phyloP scores from a whole-genome alignment of 2,113 vertebrate species.

The Hemicordylus capensis region DNA sequence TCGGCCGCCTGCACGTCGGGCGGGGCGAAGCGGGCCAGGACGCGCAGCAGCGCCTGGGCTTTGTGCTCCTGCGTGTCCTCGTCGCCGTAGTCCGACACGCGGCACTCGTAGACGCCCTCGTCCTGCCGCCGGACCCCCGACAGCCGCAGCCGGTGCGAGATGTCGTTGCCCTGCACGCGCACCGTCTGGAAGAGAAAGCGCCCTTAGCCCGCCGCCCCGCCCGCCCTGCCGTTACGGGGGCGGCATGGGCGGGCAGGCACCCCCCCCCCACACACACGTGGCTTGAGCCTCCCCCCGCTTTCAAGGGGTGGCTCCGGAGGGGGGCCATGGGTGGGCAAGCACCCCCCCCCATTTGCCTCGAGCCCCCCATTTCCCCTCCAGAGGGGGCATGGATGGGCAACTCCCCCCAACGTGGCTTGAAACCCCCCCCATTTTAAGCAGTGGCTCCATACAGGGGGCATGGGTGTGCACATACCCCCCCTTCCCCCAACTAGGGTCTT shows the following conservation, averaged over 20 bases:
- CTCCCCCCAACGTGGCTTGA: too few species aligned
- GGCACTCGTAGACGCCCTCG: conserved; percentile 92
- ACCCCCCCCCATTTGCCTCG: too few species aligned
- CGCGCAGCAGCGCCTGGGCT: conserved; percentile 85
- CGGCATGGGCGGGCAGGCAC: background rate
- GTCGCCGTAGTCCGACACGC: conserved; percentile 90
- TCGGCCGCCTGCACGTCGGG: conserved; percentile 90
- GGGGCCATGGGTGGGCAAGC: too few species aligned
- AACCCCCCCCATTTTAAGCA: too few species aligned
- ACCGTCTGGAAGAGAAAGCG: conserved; percentile 81
- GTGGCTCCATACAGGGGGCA: too few species aligned
- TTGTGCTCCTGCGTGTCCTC: conserved; percentile 89
- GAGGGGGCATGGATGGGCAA: too few species aligned
- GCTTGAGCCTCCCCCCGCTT: background rate
- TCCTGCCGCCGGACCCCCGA: conserved; percentile 88
- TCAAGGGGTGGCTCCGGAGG: too few species aligned
- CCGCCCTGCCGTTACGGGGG: too few species aligned
- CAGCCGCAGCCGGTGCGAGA: conserved; percentile 91
- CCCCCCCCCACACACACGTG: background rate
- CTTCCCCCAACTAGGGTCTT: too few species aligned
- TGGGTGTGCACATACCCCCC: too few species aligned
- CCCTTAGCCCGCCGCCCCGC: background rate
- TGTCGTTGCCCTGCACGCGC: conserved; percentile 93
- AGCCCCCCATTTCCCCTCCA: too few species aligned
- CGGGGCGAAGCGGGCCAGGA: conserved; percentile 78